phyloP scores from a whole-genome alignment of 2,797 vertebrate genomes.

The Tenualosa thibaudeaui region DNA sequence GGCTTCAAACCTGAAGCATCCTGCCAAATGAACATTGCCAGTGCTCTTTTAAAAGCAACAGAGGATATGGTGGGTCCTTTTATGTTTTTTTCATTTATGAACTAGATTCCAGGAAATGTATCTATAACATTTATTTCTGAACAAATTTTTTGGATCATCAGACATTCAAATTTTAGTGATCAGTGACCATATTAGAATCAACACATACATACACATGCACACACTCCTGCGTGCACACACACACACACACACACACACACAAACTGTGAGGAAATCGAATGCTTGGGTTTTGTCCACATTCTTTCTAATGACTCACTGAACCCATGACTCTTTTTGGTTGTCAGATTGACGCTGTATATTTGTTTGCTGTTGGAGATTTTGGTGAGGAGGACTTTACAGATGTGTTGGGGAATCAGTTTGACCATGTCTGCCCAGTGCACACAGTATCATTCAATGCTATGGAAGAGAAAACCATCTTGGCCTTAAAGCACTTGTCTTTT shows the following conservation, averaged over 20 bases:
- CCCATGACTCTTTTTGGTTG: not conserved
- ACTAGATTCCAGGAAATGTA: not conserved
- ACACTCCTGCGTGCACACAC: no score
- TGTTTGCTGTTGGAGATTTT: slow-evolving; percentile 74
- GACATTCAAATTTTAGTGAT: not conserved
- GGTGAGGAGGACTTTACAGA: slow-evolving; percentile 56
- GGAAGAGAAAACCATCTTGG: slow-evolving; percentile 64
- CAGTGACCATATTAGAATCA: not conserved
- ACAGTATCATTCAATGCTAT: slow-evolving; percentile 76
- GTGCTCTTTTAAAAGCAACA: slow-evolving; percentile 72
- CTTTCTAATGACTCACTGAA: not conserved
- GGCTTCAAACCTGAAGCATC: slow-evolving; percentile 55
- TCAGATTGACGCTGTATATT: slow-evolving; percentile 77
- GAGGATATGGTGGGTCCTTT: slow-evolving; percentile 65
- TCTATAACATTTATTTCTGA: not conserved
- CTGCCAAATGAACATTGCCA: slow-evolving; percentile 47
- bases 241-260: not conserved
- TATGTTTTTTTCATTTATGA: not conserved
- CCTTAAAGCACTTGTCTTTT: slow-evolving; percentile 71
- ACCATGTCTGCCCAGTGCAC: slow-evolving; percentile 63
- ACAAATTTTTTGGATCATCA: not conserved
- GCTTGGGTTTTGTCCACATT: not conserved
- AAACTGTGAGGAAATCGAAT: not conserved
- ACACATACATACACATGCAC: not conserved
- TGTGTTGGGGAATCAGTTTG: slow-evolving; percentile 58